Evolutionary conservation across 37 sponge, comb jelly and placozoan genomes (phyloP), one percentile per base, ranked within the genome.

Genomic region (Aplysina aerophoba): DNA sequence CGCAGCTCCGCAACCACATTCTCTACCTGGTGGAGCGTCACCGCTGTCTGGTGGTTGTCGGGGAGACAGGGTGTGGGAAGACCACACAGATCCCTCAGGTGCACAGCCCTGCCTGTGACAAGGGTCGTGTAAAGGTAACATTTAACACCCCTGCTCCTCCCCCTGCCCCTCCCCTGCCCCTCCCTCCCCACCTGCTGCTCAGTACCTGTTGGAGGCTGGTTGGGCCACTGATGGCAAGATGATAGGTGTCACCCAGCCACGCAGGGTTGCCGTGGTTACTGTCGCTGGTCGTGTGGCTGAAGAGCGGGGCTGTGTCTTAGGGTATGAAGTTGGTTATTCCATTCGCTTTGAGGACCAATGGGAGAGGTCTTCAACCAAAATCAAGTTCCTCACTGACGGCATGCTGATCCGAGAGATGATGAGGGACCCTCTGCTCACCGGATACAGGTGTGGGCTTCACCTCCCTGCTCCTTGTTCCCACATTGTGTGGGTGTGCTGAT

Each of bases 371-470:
- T 53, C 77, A 2, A 97, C 97, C 2, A 90, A 89, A 69, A 89
- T 97, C 73, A 97, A 97, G 91, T 96, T 97, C 59, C 87, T 96
- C 28, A 99, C 99, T 17, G 99, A 99, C 67, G 97, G 97, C 8
- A 86, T 91, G 85, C 79, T 99, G 16, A 79, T 96, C 16, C 88
- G 95, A 62, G 99, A 99, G 71, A 95, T 99, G 87, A 99, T 99
- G 99, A 85, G 88, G 65, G 97, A 99, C 85, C 99, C 99, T 37
- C 68, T 99, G 53, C 91, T 99, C 28, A 75, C 56, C 19, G 89
- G 88, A 41, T 99, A 99, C 87, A 89, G 95, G 95, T 94, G 31
- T 0, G 79, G 35, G 65, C 53, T 8, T 79, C 24, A n/a, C 24
- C 80, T 22, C 56, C 80, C 8, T 44, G 8, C 3, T 79, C 4